Evolutionary conservation across 2,888 invertebrate genomes (phyloP).

Genomic region (Drosophila austrosaltans): DNA sequence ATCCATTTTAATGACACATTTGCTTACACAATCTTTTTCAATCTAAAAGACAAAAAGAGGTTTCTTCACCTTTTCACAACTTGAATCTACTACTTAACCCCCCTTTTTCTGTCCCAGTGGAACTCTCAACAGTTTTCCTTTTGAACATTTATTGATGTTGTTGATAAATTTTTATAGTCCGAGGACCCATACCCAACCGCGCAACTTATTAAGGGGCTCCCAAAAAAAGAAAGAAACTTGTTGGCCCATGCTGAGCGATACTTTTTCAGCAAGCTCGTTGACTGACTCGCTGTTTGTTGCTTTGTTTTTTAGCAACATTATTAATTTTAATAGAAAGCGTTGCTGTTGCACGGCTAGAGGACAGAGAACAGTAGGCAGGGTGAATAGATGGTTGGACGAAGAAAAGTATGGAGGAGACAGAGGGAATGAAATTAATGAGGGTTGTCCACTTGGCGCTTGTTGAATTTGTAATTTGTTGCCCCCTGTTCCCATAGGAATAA

Average conservation of each 20-base stretch:
- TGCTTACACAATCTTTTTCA: background rate
- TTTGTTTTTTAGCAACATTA: conserved; percentile 72
- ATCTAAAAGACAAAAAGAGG: background rate
- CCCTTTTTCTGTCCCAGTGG: conserved; percentile 26
- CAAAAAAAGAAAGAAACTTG: background rate
- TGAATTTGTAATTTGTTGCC: conserved; percentile 78
- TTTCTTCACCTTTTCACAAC: background rate
- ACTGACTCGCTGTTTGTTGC: conserved; percentile 45
- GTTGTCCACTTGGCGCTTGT: conserved; percentile 81
- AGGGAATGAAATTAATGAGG: conserved; percentile 70
- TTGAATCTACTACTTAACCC: background rate
- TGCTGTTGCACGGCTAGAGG: conserved; percentile 23
- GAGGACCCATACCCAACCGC: conserved; percentile 50
- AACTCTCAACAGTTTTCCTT: conserved; percentile 40
- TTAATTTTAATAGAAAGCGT: conserved; percentile 81
- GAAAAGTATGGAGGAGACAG: too few species aligned
- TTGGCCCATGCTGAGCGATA: conserved; percentile 51
- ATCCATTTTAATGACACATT: background rate
- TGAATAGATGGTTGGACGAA: background rate
- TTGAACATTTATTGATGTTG: conserved; percentile 66
- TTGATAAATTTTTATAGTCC: conserved; percentile 67
- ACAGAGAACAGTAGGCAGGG: background rate
- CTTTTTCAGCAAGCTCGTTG: conserved; percentile 54
- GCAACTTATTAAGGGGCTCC: conserved; percentile 62
- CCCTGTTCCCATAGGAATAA: conserved; percentile 68